Conservation (phyloP, 2,888 invertebrate genomes). For the Eupithecia abbreviata region DNA sequence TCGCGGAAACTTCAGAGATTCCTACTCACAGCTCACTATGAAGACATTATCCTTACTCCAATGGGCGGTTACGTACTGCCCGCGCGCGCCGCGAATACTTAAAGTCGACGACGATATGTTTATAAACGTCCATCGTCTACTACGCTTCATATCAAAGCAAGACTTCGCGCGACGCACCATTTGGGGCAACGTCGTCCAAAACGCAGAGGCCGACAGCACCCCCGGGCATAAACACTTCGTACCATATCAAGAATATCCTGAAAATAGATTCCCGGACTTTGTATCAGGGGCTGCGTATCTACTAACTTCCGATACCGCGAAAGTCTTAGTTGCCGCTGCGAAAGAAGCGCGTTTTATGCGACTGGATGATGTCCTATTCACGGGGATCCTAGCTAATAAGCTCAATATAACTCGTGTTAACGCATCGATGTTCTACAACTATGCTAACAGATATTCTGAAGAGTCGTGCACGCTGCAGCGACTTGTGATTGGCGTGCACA, state of each 20-base stretch:
- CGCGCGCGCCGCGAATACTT: neutral
- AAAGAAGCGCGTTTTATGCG: neutral
- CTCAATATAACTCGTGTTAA: neutral
- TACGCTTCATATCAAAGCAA: neutral
- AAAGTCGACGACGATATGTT: constrained; percentile 2
- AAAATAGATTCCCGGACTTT: neutral
- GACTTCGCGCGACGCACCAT: neutral
- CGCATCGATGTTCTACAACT: neutral
- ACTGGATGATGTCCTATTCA: neutral
- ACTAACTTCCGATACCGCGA: neutral
- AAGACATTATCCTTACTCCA: neutral
- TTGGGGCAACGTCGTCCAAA: neutral
- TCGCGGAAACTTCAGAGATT: neutral
- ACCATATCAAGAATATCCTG: neutral
- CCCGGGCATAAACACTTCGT: neutral
- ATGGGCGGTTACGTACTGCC: neutral
- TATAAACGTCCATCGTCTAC: neutral
- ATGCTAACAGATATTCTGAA: neutral
- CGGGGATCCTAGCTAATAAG: neutral
- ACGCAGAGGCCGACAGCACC: neutral
- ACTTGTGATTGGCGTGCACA: neutral
- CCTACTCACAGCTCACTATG: neutral
- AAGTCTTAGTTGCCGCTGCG: neutral
- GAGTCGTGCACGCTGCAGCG: neutral
- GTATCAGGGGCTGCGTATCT: neutral